Base-by-base conservation (phyloP, 2,113 vertebrate genomes). In the Thunnus maccoyii region DNA sequence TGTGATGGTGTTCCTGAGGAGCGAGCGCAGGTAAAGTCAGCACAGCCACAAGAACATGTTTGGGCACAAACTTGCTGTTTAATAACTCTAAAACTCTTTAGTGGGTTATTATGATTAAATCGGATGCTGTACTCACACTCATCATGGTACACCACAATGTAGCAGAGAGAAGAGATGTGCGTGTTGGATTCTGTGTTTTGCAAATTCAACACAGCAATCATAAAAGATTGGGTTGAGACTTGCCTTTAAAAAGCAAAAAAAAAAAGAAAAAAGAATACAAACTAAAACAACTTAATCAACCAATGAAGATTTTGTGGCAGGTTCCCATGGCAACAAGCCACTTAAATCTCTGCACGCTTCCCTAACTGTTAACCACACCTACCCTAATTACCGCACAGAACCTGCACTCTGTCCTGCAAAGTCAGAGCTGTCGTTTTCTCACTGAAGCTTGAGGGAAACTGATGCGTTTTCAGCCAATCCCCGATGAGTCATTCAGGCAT, bases 341-440 rank as follows among this genome's bases (percentile, higher is more conserved):
- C 82, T 89, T 84, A 86, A 82, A 80, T 83, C 73, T 83, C 20
- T 81, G 86, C 76, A 80, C 62, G 77, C 79, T 86, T 85, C 76
- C 74, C 27, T 72, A 62, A 85, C 41, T 77, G 72, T 62, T 83
- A 80, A 88, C 86, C 86, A 87, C 91, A 86, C 88, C 90, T 86
- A 54, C 41, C 76, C 82, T 60, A 85, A 71, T 80, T 83, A 78
- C 82, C 74, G 63, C 54, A 58, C 32, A 82, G 47, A 84, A 87
- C 83, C 70, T 84, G 67, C 55, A 10, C 57, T 77, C 48, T 77
- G 83, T 79, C 78, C 86, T 67, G 25, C 79, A 87, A 56, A 20
- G 71, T 76, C 68, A 52, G 51, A 16, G 32, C 41, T 74, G 56
- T 57, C 25, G 20, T 65, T 77, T 69, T 78, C 63, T 52, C 66